phyloP scores from a whole-genome alignment of 2,797 vertebrate genomes.

The Poecilia wingei region DNA sequence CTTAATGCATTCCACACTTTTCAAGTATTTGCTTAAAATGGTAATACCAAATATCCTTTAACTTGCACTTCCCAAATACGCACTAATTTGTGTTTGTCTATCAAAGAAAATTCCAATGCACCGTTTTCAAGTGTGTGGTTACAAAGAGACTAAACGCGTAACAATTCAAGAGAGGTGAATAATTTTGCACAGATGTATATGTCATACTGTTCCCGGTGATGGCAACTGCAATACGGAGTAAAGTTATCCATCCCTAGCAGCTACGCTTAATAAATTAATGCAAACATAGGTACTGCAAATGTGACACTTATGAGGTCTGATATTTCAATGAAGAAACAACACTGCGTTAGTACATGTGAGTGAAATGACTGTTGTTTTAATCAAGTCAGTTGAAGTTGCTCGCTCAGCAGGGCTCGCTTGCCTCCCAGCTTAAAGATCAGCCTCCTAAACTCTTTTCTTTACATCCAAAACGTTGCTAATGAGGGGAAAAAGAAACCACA shows the following conservation, averaged over 20 bases:
- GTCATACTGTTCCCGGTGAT: neutral
- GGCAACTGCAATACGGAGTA: neutral
- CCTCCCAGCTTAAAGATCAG: constrained; percentile 4
- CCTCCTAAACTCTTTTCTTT: constrained; percentile 17
- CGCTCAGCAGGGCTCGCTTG: neutral
- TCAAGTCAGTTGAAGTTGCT: constrained; percentile 21
- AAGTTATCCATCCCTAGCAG: neutral
- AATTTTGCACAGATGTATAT: neutral
- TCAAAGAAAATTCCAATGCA: neutral
- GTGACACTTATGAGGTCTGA: constrained; percentile 29
- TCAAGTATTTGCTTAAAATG: neutral
- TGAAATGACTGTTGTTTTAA: constrained; percentile 18
- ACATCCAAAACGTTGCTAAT: constrained; percentile 26
- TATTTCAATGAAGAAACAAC: constrained; percentile 42
- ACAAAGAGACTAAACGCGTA: neutral
- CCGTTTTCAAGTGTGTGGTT: neutral
- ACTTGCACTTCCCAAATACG: neutral
- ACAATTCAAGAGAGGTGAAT: neutral
- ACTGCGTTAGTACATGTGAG: constrained; percentile 29
- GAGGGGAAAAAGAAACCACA: constrained; percentile 10
- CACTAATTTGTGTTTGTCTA: neutral
- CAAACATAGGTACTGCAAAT: neutral
- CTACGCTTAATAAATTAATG: constrained; percentile 25
- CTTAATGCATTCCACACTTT: neutral
- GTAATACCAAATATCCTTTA: neutral